Evolutionary conservation across 2,113 vertebrate species (phyloP), one percentile per base, ranked within the genome.

Genomic region (Pleuronectes platessa): DNA sequence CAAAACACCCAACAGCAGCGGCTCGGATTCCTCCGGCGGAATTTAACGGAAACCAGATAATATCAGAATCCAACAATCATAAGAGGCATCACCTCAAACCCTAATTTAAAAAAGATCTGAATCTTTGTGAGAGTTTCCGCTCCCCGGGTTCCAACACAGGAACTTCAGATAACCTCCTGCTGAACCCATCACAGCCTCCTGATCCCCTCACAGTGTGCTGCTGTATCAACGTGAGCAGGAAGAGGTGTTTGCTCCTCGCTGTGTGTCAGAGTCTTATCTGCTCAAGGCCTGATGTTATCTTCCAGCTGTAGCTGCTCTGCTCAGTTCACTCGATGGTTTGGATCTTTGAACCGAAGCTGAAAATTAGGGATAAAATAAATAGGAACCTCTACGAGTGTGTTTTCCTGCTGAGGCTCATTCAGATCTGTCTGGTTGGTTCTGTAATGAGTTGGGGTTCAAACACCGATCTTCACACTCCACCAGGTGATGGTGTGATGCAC

Each of bases 281-380:
- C 77, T 77, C 20, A 3, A 23, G 60, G 82, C 53, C 61, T 67
- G 75, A 82, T 85, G 1, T 70, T 55, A 90, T 88, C 87, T 53
- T 2, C 13, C 37, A 45, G 65, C 53, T 69, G 21, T 40, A 63
- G 71, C 23, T 26, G 45, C 5, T 18, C 65, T 62, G 80, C 79
- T 26, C 10, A 0, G n/a, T 14, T 54, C 15, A 53, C 7, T 53
- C 2, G 53, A 2, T 68, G 73, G 75, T 62, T 79, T 31, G 31
- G 6, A 31, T 31, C 31, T 7, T 1, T 31, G 31, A 31, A 31
- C 31, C 5, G 31, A 31, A 31, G 31, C 31, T 31, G 31, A 7
- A 31, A 31, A 31, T 31, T 7, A 31, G 7, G 31, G 31, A 31
- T 31, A 31, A 31, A 31, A 31, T 6, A 31, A 31, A 27, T 4